These are phyloP conservation scores for Chaenogobius annularis DNA, from an alignment of 2,113 vertebrate species.

Conservation along the genomic window DNA sequence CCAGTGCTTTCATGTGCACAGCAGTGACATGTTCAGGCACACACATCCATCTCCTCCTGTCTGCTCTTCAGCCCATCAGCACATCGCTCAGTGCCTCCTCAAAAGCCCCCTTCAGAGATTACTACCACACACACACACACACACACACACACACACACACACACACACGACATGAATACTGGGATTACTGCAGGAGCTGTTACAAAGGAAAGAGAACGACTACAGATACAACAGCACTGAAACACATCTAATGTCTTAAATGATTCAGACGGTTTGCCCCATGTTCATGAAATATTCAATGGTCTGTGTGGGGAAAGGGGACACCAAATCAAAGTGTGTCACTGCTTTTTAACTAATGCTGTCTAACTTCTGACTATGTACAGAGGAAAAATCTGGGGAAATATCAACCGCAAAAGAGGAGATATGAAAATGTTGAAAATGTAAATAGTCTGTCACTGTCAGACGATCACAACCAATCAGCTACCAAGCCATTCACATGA, in stretches of 20 bases:
- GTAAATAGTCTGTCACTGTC: not conserved
- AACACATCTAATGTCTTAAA: not conserved
- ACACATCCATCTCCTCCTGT: conserved; percentile 60
- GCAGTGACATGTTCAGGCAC: conserved; percentile 57
- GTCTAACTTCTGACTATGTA: not conserved
- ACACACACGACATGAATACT: conserved; percentile 6
- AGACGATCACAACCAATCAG: too few species aligned
- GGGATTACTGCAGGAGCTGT: conserved; percentile 19
- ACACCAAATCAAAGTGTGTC: not conserved
- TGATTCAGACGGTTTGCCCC: not conserved
- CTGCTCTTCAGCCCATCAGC: conserved; percentile 60
- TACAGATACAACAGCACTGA: conserved; percentile 4
- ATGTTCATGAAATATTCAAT: not conserved
- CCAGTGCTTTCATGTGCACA: conserved; percentile 28
- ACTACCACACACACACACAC: conserved; percentile 7
- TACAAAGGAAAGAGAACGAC: conserved; percentile 23
- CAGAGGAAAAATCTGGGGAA: not conserved
- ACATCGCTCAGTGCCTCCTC: conserved; percentile 56
- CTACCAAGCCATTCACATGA: too few species aligned
- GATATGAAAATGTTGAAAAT: not conserved
- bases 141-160: conserved; percentile 17
- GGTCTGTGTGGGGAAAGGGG: not conserved
- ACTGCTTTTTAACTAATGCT: not conserved
- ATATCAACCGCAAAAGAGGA: not conserved
- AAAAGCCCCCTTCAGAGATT: conserved; percentile 47